Base-by-base conservation (phyloP, 1,140 invertebrate species). In the Tribolium madens region DNA sequence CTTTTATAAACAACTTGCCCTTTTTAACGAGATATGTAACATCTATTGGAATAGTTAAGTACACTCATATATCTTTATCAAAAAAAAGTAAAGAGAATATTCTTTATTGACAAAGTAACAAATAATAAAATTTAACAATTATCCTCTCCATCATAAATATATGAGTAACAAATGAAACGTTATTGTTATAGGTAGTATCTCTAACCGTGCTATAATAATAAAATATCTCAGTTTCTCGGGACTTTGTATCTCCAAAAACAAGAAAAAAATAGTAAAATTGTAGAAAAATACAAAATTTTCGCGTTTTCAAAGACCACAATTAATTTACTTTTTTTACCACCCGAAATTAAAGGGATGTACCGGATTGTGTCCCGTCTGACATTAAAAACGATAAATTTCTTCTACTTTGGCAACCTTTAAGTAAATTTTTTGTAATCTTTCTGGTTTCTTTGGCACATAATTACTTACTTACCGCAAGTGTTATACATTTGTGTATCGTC, bases 11-110 rank as follows among this genome's bases (percentile, higher is more conserved):
- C 52, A 64, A 64, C 21, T 12, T 64, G 57, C 26, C 26, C 26
- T 64, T 64, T 57, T 64, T 75, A 81, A 81, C 78, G 73, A 79
- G 80, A 81, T 81, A 81, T 81, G 80, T 81, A 81, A 79, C 75
- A 78, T 81, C 78, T 81, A 81, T 79, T 79, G 21, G 70, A 75
- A 53, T 53, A 71, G 48, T 72, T 64, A 64, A 64, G 57, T 76
- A 80, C 47, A 74, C 68, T 77, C 68, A 52, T 57, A 76, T 57
- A 48, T 76, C 64, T 42, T 73, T 52, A 69, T 74, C n/a, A n/a
- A n/a, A 68, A 69, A 73, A 76, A 68, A 78, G 46, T 76, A 78
- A 48, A 76, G 18, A 10, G 60, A 50, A 72, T 77, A 14, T 71
- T 13, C n/a, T 64, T 64, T 9, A 9, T 57, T 57, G 52, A 18